Percentiles rank a stretch among this genome's conserved stretches.
phyloP scores from a whole-genome alignment of 1,140 invertebrate species.

The Tribolium castaneum region DNA sequence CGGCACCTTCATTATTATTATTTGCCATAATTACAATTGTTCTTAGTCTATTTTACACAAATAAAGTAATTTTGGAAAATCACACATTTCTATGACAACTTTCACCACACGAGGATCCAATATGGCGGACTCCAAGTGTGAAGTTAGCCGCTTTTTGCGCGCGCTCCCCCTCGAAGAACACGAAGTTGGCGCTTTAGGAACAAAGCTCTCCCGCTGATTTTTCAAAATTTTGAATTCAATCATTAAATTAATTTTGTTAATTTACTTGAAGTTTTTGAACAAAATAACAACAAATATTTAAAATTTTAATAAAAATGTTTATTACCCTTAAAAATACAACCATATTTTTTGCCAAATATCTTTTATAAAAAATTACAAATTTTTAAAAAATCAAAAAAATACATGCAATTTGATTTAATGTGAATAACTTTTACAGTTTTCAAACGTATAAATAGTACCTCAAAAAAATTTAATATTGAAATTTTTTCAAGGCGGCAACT shows the following conservation, averaged over 20 bases:
- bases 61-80: conserved; percentile 49
- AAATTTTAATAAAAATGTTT: no score
- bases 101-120: conserved; percentile 60
- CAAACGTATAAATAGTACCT: no score
- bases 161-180: background rate
- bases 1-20: conserved; percentile 50
- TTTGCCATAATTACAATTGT: conserved; percentile 55
- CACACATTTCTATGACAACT: conserved; percentile 53
- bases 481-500: no score
- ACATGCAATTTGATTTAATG: no score
- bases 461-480: no score
- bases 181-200: background rate
- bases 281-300: no score
- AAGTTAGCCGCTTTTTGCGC: conserved; percentile 19
- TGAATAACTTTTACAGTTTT: no score
- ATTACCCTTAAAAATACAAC: no score
- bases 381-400: no score
- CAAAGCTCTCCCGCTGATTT: background rate
- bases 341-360: no score
- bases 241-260: background rate
- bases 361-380: no score
- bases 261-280: no score
- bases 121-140: conserved; percentile 45
- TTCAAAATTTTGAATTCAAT: background rate
- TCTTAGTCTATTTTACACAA: conserved; percentile 45